Conservation (phyloP, 2,113 vertebrate genomes). For the Tringa solitaria region DNA sequence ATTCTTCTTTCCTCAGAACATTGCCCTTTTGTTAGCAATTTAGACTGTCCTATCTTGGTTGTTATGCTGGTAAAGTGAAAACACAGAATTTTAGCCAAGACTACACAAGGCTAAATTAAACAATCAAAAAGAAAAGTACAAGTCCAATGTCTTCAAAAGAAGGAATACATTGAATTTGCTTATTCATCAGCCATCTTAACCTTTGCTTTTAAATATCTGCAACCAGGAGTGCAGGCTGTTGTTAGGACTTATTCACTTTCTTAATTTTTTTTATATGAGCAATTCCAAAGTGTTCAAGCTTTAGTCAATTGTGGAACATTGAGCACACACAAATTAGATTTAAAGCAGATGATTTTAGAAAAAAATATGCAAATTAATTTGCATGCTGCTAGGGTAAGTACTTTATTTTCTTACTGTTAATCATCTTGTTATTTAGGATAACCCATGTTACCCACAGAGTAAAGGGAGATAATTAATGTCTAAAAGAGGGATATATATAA, state of each 20-base stretch:
- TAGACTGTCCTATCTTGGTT: background rate
- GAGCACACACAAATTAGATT: background rate
- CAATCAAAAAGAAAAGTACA: background rate
- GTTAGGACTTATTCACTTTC: background rate
- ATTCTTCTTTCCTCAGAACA: background rate
- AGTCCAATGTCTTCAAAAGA: background rate
- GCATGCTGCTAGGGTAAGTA: background rate
- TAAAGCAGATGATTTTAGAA: background rate
- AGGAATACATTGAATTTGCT: background rate
- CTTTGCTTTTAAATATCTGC: background rate
- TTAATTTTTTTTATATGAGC: background rate
- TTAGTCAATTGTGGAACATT: background rate
- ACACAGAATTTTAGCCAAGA: background rate
- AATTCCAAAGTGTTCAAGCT: background rate
- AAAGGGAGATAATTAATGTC: background rate
- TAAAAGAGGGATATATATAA: background rate
- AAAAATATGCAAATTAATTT: background rate
- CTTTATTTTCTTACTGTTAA: background rate
- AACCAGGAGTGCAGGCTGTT: background rate
- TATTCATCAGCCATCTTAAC: background rate
- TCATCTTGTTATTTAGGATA: background rate
- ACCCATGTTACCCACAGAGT: background rate
- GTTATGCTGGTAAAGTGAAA: background rate
- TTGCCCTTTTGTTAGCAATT: background rate
- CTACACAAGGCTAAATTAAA: background rate